Conservation (phyloP, 2,797 vertebrate genomes). For the Gila robusta region DNA sequence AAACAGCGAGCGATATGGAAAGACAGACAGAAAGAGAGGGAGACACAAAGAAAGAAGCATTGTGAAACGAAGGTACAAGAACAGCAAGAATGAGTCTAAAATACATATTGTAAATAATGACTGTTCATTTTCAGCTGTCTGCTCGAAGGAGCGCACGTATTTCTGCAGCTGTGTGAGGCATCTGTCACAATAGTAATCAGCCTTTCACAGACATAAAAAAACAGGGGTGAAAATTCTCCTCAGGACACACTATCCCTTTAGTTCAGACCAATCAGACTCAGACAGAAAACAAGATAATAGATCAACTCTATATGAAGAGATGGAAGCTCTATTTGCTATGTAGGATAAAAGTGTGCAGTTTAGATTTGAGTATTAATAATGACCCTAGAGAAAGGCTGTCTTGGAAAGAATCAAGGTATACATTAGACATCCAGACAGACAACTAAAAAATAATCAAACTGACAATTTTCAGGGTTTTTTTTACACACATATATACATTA, state of each 20-base stretch:
- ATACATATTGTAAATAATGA: conserved; percentile 39
- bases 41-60: neutral
- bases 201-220: conserved; percentile 34
- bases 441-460: no score
- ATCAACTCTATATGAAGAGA: neutral
- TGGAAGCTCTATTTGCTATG: neutral
- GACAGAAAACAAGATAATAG: conserved; percentile 18
- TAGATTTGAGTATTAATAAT: neutral
- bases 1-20: neutral
- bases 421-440: neutral
- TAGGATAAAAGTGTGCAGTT: conserved; percentile 12
- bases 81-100: conserved; percentile 28
- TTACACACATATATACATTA: no score
- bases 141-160: neutral
- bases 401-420: neutral
- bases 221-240: conserved; percentile 35
- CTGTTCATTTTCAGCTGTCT: conserved; percentile 47
- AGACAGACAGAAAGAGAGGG: neutral
- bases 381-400: neutral
- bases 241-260: conserved; percentile 23
- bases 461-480: neutral
- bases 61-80: neutral
- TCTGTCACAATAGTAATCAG: conserved; percentile 47
- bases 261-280: conserved; percentile 20
- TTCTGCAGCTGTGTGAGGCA: conserved; percentile 37